Evolutionary conservation across 2,888 invertebrate genomes (phyloP).

Genomic region (Marasmarcha lunaedactyla): DNA sequence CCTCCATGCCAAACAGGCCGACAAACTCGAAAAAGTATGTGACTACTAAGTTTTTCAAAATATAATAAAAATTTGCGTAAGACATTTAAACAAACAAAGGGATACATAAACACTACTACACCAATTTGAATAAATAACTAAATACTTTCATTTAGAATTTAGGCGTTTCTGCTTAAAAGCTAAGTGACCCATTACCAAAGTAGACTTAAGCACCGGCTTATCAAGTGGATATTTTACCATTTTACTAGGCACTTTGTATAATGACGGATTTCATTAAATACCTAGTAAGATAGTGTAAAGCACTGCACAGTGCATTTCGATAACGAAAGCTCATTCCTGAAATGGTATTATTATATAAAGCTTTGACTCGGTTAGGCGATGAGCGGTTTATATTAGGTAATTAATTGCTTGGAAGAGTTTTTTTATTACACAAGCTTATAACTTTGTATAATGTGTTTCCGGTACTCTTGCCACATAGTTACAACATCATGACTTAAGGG

Average conservation of each 20-base stretch:
- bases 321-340: constrained; percentile 36
- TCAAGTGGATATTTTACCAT: constrained; percentile 16
- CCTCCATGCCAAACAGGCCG: too few relatives aligned
- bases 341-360: constrained; percentile 31
- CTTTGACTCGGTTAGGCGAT: constrained; percentile 12
- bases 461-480: too few relatives aligned
- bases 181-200: constrained; percentile 9
- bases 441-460: too few relatives aligned
- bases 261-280: constrained; percentile 60
- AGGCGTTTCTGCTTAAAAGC: background rate
- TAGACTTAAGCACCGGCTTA: constrained; percentile 25
- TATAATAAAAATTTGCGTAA: background rate
- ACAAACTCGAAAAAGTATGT: background rate
- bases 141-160: too few relatives aligned
- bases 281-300: constrained; percentile 31
- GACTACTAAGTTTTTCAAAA: background rate
- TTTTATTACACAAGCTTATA: too few relatives aligned
- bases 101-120: too few relatives aligned
- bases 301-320: constrained; percentile 29
- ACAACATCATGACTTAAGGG: too few relatives aligned
- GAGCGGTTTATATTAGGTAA: constrained; percentile 7
- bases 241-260: constrained; percentile 46
- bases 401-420: too few relatives aligned
- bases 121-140: too few relatives aligned
- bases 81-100: too few relatives aligned